A percentile compares a stretch with the other conserved stretches of the same genome.
Conservation (phyloP, 2,797 vertebrate genomes). For the Tadarida brasiliensis region DNA sequence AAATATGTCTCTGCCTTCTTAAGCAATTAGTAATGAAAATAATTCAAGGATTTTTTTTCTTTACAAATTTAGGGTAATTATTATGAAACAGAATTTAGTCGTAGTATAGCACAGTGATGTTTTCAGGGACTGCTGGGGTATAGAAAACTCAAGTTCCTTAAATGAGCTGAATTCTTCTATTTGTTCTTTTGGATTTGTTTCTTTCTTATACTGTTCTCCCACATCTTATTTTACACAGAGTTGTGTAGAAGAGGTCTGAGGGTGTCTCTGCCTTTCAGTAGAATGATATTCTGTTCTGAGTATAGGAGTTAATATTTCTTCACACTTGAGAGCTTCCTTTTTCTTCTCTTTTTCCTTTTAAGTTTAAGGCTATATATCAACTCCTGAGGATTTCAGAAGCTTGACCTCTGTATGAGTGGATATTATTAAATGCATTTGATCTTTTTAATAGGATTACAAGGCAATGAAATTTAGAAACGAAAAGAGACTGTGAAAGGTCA, state of each 20-base stretch:
- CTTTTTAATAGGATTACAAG: conserved; percentile 78
- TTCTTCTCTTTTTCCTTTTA: conserved; percentile 47
- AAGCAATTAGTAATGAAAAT: background rate
- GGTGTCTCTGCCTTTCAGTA: conserved; percentile 30
- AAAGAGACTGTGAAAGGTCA: conserved; percentile 79
- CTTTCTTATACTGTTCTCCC: background rate
- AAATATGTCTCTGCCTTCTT: background rate
- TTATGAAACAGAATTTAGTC: background rate
- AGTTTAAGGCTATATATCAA: conserved; percentile 77
- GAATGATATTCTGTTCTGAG: conserved; percentile 56
- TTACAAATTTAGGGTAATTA: background rate
- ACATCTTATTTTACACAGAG: conserved; percentile 20
- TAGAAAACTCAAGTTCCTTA: background rate
- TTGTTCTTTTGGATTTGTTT: conserved; percentile 2
- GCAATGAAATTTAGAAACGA: conserved; percentile 81
- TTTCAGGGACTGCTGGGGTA: background rate
- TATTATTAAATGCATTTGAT: conserved; percentile 80
- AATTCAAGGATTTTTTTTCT: background rate
- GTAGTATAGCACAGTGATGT: background rate
- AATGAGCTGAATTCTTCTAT: background rate
- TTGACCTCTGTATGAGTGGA: conserved; percentile 78
- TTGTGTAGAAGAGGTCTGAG: conserved; percentile 19
- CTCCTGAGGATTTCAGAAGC: conserved; percentile 73
- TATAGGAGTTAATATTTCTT: conserved; percentile 73
- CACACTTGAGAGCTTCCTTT: conserved; percentile 73